Base-by-base conservation (phyloP, 2,797 vertebrate species). In the Balearica regulorum region DNA sequence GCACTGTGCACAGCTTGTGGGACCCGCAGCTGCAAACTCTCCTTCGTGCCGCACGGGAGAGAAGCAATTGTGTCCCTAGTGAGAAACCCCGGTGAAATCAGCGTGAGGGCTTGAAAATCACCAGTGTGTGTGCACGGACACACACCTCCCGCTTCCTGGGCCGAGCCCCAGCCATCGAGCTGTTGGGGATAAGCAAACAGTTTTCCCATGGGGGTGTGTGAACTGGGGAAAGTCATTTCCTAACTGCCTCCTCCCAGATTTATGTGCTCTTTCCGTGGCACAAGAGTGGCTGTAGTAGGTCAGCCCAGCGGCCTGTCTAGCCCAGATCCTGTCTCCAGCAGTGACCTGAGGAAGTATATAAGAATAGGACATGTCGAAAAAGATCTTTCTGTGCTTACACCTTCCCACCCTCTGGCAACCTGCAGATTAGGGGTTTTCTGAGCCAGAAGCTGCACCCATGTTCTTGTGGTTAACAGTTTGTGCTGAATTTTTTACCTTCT, bases 11-110 rank as follows among this genome's bases (percentile, higher is more conserved):
- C 19, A 35, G 7, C 17, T 21, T 43, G 43, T 11, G 13, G 69
- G 25, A 73, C 24, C 54, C 14, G 7, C 48, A 71, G 83, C 60
- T 72, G 31, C 43, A 33, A 55, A 29, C 39, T 39, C 58, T 43
- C 54, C 20, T n/a, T 43, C 28, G 8, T 13, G 12, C 48, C 2
- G 0, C 6, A 5, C 1, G 1, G 9, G 48, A 75, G 57, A 39
- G 57, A 51, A 86, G 37, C 20, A 28, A 18, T 21, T 1, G 0
- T n/a, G 39, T 64, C 37, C 53, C n/a, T 35, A 4, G 60, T 0
- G 16, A 46, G 81, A 78, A 60, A 60, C 21, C 7, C 48, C 81
- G 29, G 55, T 16, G 70, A 33, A 18, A 43, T 11, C 37, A 57
- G 29, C 0, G 1, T 8, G 24, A 78, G 57, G 24, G 65, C 48